These are phyloP conservation scores for Caerostris darwini DNA, from an alignment of 1,140 invertebrate genomes.

Conservation along the genomic window DNA sequence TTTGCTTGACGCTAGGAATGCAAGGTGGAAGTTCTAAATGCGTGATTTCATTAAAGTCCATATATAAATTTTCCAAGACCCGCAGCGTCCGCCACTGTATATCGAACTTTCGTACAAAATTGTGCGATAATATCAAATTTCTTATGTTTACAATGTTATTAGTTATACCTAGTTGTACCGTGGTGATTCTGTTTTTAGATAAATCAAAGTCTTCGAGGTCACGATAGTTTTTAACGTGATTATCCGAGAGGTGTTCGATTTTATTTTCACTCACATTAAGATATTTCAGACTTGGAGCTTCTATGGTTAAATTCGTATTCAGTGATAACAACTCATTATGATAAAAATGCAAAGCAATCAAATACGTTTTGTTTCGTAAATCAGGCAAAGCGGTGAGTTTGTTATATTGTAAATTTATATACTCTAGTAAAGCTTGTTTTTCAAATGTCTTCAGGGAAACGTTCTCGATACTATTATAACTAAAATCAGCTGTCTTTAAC, in stretches of 20 bases:
- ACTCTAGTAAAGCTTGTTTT: background rate
- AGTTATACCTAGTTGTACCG: background rate
- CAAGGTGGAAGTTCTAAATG: slow-evolving; percentile 58
- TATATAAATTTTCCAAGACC: slow-evolving; percentile 17
- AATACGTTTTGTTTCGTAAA: slow-evolving; percentile 39
- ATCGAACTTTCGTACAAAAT: slow-evolving; percentile 21
- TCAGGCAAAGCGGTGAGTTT: background rate
- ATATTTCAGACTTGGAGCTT: background rate
- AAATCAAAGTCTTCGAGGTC: slow-evolving; percentile 46
- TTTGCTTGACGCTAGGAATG: slow-evolving; percentile 60
- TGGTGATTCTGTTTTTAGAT: slow-evolving; percentile 16
- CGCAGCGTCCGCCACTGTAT: slow-evolving; percentile 32
- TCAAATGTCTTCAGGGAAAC: background rate
- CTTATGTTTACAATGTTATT: background rate
- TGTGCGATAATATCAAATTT: slow-evolving; percentile 13
- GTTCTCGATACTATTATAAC: background rate
- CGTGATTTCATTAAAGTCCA: slow-evolving; percentile 30
- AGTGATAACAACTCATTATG: slow-evolving; percentile 1
- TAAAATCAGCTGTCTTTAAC: background rate
- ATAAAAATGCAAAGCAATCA: background rate
- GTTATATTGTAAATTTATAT: slow-evolving; percentile 22
- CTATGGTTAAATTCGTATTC: background rate
- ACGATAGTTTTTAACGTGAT: background rate
- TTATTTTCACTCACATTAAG: slow-evolving; percentile 45
- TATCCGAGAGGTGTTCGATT: slow-evolving; percentile 13